Conservation (phyloP, 2,113 vertebrate species). For the Setophaga kirtlandii region DNA sequence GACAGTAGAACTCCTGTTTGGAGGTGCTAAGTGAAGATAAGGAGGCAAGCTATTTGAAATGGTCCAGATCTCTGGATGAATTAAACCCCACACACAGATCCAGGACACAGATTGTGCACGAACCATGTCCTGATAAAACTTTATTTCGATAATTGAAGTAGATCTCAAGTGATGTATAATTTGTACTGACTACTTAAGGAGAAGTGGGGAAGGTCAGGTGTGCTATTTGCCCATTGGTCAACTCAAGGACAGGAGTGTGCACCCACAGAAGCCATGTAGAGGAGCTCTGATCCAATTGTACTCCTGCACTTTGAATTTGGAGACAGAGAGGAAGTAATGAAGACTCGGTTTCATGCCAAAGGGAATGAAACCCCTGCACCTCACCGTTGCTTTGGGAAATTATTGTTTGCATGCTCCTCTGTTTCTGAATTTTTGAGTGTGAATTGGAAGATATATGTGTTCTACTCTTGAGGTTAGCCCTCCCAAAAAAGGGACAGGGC, state of each 20-base stretch:
- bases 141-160: neutral
- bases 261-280: accelerated
- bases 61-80: neutral
- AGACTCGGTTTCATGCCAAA: neutral
- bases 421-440: neutral
- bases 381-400: neutral
- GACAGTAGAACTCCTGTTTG: neutral
- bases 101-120: neutral
- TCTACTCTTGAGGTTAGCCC: neutral
- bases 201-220: neutral
- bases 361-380: neutral
- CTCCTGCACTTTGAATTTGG: neutral
- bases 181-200: neutral
- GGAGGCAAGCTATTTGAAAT: neutral
- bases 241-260: neutral
- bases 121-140: neutral
- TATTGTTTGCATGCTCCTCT: neutral
- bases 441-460: neutral
- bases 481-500: neutral
- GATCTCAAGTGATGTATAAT: neutral
- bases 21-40: neutral
- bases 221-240: neutral
- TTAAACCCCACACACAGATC: neutral
- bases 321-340: neutral
- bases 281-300: neutral